A percentile compares a stretch with the other conserved stretches of the same genome.
These are phyloP conservation scores for Thymelicus sylvestris DNA, from an alignment of 2,888 invertebrate species.

Conservation along the genomic window DNA sequence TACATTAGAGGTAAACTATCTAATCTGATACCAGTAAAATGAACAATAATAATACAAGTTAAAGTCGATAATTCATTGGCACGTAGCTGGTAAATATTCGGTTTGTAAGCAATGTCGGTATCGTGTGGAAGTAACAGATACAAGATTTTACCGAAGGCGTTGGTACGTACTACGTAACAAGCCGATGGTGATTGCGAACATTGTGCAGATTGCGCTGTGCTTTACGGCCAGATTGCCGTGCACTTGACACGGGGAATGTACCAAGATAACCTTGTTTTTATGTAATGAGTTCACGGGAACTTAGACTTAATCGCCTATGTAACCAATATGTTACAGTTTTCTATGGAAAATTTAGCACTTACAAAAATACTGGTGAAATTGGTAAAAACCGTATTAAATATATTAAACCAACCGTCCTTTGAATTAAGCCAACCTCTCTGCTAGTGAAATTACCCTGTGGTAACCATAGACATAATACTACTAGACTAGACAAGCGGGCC, in stretches of 20 bases:
- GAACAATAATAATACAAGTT: neutral
- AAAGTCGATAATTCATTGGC: conserved; percentile 1
- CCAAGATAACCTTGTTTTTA: conserved; percentile 17
- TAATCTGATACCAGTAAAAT: neutral
- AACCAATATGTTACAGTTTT: no score
- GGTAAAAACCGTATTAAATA: no score
- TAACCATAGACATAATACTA: no score
- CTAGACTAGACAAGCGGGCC: no score
- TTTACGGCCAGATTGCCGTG: conserved; percentile 30
- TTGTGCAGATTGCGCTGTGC: conserved; percentile 3
- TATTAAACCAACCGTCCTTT: no score
- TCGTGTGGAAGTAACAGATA: conserved; percentile 30
- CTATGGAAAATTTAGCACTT: no score
- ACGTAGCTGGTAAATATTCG: conserved; percentile 17
- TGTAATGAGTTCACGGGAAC: conserved; percentile 22
- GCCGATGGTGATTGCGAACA: conserved; percentile 21
- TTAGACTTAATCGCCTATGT: neutral
- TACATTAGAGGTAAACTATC: conserved; percentile 2
- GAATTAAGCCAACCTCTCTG: no score
- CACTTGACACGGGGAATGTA: conserved; percentile 3
- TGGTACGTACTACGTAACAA: conserved; percentile 3
- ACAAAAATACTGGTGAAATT: no score
- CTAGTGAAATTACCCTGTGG: no score
- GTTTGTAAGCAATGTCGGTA: conserved; percentile 8
- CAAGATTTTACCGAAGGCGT: conserved; percentile 20